These are phyloP conservation scores for Dicentrarchus labrax DNA, from an alignment of 2,113 vertebrate genomes.

Conservation along the genomic window DNA sequence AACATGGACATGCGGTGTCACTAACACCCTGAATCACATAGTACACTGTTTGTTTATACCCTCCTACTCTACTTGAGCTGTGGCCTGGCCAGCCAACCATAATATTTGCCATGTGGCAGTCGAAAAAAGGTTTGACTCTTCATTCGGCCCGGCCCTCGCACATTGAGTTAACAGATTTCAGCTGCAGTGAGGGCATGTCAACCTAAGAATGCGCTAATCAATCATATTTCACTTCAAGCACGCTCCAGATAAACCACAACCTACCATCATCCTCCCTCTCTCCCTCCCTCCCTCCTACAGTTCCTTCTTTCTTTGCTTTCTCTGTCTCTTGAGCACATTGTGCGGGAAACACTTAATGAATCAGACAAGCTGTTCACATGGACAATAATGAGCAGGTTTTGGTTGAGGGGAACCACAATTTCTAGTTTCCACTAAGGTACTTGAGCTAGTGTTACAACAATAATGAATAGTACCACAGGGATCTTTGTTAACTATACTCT, in stretches of 20 bases:
- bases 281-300: conserved; percentile 40
- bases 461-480: conserved; percentile 75
- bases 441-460: conserved; percentile 68
- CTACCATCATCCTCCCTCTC: conserved; percentile 32
- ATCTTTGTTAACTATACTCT: conserved; percentile 68
- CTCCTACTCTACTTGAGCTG: conserved; percentile 48
- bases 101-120: conserved; percentile 79
- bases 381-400: conserved; percentile 83
- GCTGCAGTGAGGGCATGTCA: conserved; percentile 76
- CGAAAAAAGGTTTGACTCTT: conserved; percentile 77
- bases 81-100: conserved; percentile 70
- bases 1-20: conserved; percentile 55
- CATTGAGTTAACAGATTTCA: conserved; percentile 82
- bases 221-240: conserved; percentile 81
- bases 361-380: conserved; percentile 81
- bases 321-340: conserved; percentile 73
- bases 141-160: conserved; percentile 59
- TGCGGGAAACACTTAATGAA: conserved; percentile 80
- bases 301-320: conserved; percentile 60
- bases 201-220: conserved; percentile 78
- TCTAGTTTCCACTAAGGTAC: conserved; percentile 72
- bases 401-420: conserved; percentile 78
- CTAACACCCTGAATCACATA: conserved; percentile 49
- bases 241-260: conserved; percentile 71
- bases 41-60: conserved; percentile 63